Conservation (phyloP, 2,888 invertebrate species). For the Hoplodrina ambigua region DNA sequence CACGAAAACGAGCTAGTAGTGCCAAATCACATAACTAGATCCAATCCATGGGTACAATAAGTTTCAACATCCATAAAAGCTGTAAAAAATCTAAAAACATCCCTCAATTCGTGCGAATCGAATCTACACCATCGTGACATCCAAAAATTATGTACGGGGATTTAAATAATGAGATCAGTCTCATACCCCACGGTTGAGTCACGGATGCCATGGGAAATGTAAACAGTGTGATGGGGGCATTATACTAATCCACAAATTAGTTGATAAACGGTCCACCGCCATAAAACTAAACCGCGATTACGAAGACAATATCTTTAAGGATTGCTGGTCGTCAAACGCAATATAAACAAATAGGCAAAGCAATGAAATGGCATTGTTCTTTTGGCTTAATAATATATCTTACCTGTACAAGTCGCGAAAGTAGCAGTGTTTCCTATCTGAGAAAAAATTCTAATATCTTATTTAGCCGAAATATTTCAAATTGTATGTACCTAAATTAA, state of each 20-base stretch:
- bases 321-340: slow-evolving; percentile 1
- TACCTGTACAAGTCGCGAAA: not conserved
- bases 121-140: slow-evolving; percentile 80
- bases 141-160: slow-evolving; percentile 83
- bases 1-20: not conserved
- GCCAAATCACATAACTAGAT: not conserved
- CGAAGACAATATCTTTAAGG: slow-evolving; percentile 36
- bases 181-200: slow-evolving; percentile 73
- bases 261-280: slow-evolving; percentile 74
- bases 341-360: not conserved
- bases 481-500: no score
- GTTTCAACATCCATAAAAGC: slow-evolving; percentile 26
- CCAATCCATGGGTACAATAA: slow-evolving; percentile 14
- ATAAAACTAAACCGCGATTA: slow-evolving; percentile 59
- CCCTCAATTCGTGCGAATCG: slow-evolving; percentile 74
- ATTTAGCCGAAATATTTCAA: no score
- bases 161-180: slow-evolving; percentile 85
- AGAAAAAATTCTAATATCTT: no score
- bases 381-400: not conserved
- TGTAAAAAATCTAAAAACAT: slow-evolving; percentile 49
- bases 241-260: slow-evolving; percentile 84
- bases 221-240: slow-evolving; percentile 80
- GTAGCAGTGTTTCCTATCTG: no score
- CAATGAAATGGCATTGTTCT: no score
- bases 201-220: slow-evolving; percentile 85